Base-by-base conservation (phyloP, 1,140 invertebrate genomes). In the Meloidogyne floridensis region DNA sequence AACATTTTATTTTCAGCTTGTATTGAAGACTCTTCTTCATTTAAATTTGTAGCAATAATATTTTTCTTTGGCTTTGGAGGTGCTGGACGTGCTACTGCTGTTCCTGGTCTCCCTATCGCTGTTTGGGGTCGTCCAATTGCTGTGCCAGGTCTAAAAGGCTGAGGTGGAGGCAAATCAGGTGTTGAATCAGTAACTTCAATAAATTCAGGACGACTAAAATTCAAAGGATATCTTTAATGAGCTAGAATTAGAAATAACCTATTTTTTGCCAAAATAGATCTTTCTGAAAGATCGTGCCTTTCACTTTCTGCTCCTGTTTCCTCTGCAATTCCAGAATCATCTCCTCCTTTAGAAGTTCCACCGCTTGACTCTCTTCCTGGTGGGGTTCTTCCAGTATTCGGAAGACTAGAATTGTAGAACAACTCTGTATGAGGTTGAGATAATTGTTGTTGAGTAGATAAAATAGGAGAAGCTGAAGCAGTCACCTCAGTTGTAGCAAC, bases 261-360 rank as follows among this genome's bases (percentile, higher is more conserved):
- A 54, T 13, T 56, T 77, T 77, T 76, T 18, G 10, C 69, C 18
- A 65, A 10, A 71, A 42, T 77, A 59, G 32, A 77, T 20, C 42
- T 56, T 13, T 54, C n/a, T 7, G 32, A 65, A 20, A 70, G 47
- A 8, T 74, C 51, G 9, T 74, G 81, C 10, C 75, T 82, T 54
- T 85, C 84, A 72, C 85, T 86, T 43, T 80, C 84, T 11, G 85
- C 84, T 13, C 75, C 79, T 18, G 76, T 79, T 65, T 85, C 84
- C 74, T 86, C 85, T 7, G 85, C 85, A 53, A 86, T 86, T n/a
- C 86, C 85, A 11, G 79, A 83, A 59, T 86, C 85, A 53, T 87
- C 85, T 15, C 86, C 84, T 53, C 83, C 83, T 81, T 86, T 86
- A 51, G 85, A 86, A 7, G 85, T 86, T 75, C 85, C 85, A 42